phyloP scores from a whole-genome alignment of 1,140 invertebrate species.

The Olivierus martensii region DNA sequence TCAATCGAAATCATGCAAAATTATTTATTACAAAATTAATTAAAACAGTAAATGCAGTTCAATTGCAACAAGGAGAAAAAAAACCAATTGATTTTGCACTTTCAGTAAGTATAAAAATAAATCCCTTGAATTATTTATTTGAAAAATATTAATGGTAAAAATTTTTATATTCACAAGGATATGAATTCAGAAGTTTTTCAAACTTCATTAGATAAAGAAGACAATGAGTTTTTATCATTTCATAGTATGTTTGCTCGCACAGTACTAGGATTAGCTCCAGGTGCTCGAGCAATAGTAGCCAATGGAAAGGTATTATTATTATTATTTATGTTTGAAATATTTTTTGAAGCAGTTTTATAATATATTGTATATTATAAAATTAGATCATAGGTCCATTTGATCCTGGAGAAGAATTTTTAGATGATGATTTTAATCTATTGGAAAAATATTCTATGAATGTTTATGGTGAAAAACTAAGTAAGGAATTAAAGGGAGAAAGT shows the following conservation, averaged over 20 bases:
- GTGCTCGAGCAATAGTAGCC: slow-evolving; percentile 54
- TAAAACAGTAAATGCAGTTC: slow-evolving; percentile 37
- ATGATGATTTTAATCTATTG: slow-evolving; percentile 79
- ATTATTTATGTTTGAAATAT: neutral
- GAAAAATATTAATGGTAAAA: no score
- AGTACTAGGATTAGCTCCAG: slow-evolving; percentile 35
- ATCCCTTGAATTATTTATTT: no score
- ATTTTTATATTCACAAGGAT: slow-evolving; percentile 24
- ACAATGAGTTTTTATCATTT: slow-evolving; percentile 11
- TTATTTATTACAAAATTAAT: slow-evolving; percentile 51
- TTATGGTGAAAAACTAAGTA: slow-evolving; percentile 63
- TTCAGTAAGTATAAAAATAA: slow-evolving; percentile 29
- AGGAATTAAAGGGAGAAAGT: slow-evolving; percentile 40
- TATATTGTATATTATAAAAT: neutral
- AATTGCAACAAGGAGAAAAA: slow-evolving; percentile 27
- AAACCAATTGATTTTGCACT: slow-evolving; percentile 29
- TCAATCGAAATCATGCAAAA: slow-evolving; percentile 44
- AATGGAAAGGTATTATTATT: slow-evolving; percentile 61
- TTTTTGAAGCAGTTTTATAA: neutral
- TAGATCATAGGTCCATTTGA: slow-evolving; percentile 60
- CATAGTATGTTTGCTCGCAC: slow-evolving; percentile 37
- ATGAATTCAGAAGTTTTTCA: slow-evolving; percentile 20
- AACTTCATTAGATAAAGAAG: slow-evolving; percentile 18
- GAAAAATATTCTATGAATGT: slow-evolving; percentile 60
- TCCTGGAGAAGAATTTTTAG: slow-evolving; percentile 59